phyloP scores from a whole-genome alignment of 1,140 invertebrate species.

The Acromyrmex charruanus region DNA sequence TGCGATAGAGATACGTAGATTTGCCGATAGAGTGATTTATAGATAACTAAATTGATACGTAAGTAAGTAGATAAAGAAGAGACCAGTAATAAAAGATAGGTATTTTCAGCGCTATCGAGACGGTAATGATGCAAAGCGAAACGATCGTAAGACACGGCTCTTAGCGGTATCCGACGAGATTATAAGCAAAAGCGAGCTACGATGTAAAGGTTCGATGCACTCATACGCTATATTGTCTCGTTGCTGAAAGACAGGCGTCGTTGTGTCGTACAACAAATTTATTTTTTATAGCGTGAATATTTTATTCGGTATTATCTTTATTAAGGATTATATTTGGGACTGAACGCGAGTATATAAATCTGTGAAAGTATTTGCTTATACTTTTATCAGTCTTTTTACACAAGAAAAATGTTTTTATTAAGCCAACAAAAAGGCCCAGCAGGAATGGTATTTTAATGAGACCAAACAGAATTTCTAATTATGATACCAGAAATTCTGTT shows the following conservation, averaged over 20 bases:
- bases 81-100: conserved; percentile 73
- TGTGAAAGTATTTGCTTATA: background rate
- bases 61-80: conserved; percentile 73
- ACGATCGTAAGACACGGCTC: conserved; percentile 60
- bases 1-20: conserved; percentile 69
- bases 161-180: conserved; percentile 71
- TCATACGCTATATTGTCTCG: conserved; percentile 40
- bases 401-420: too few species aligned
- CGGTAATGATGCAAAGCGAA: conserved; percentile 73
- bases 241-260: conserved; percentile 24
- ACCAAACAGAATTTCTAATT: too few species aligned
- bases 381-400: background rate
- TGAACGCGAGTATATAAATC: background rate
- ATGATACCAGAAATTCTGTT: too few species aligned
- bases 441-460: too few species aligned
- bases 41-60: conserved; percentile 79
- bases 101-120: conserved; percentile 56
- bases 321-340: background rate
- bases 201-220: conserved; percentile 62
- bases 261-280: background rate
- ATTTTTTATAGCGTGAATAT: conserved; percentile 6
- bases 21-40: conserved; percentile 72
- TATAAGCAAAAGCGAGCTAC: conserved; percentile 67
- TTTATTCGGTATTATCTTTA: background rate
- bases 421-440: too few species aligned